These are phyloP conservation scores for Aleiodes leptofemur DNA, from an alignment of 2,888 invertebrate species.

Conservation along the genomic window DNA sequence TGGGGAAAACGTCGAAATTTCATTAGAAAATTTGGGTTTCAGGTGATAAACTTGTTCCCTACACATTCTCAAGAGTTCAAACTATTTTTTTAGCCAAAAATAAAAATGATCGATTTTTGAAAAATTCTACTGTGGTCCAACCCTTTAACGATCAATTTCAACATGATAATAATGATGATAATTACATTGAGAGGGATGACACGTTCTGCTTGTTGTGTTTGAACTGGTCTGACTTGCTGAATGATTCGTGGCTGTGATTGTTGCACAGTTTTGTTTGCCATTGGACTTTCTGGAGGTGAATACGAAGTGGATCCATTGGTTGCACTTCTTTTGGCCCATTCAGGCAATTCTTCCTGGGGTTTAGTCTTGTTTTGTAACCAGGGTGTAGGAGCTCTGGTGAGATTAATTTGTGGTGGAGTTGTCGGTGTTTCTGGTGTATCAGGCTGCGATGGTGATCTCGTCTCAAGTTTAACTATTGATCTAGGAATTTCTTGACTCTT, in stretches of 20 bases:
- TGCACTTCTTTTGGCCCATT: conserved; percentile 75
- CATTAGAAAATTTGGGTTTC: no score
- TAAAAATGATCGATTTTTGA: no score
- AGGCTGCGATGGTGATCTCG: conserved; percentile 60
- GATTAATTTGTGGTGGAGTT: conserved; percentile 73
- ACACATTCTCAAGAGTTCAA: no score
- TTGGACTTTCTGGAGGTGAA: conserved; percentile 52
- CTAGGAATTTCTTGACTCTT: conserved; percentile 56
- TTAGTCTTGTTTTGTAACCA: conserved; percentile 77
- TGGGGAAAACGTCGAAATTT: no score
- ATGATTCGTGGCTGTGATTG: conserved; percentile 49
- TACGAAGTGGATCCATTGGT: conserved; percentile 61
- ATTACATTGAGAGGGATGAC: conserved; percentile 66
- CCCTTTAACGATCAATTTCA: not conserved
- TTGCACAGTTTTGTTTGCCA: conserved; percentile 50
- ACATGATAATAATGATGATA: not conserved
- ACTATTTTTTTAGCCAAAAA: no score
- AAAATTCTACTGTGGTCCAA: no score
- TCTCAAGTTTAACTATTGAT: conserved; percentile 61
- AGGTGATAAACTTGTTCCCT: no score
- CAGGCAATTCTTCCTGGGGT: conserved; percentile 75
- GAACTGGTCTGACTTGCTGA: conserved; percentile 50
- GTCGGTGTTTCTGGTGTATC: conserved; percentile 68
- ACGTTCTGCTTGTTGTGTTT: conserved; percentile 61
- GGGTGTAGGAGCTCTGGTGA: conserved; percentile 80